Conservation (phyloP, 2,113 vertebrate genomes). For the Corvus cornix region DNA sequence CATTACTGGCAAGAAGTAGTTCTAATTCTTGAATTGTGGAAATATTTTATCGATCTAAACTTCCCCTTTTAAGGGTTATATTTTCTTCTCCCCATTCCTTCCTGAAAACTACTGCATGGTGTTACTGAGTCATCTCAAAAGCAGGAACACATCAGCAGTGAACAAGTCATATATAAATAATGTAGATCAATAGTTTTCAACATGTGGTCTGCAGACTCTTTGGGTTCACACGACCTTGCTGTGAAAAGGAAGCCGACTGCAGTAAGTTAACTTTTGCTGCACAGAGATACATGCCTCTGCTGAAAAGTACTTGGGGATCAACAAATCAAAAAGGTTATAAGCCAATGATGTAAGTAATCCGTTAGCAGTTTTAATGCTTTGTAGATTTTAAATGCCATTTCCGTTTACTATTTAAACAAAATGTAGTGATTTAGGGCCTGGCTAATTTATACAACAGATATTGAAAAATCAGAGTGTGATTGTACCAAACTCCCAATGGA, state of each 20-base stretch:
- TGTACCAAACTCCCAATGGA: not conserved
- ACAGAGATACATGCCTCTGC: not conserved
- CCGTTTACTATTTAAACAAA: not conserved
- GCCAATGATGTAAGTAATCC: not conserved
- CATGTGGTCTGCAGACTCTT: slow-evolving; percentile 43
- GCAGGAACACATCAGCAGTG: slow-evolving; percentile 29
- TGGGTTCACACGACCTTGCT: slow-evolving; percentile 11
- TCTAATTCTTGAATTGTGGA: not conserved
- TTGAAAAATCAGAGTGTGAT: not conserved
- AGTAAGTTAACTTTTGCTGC: slow-evolving; percentile 40
- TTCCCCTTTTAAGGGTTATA: not conserved
- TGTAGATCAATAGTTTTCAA: slow-evolving; percentile 54
- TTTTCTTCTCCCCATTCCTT: slow-evolving; percentile 2
- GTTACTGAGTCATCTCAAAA: slow-evolving; percentile 48
- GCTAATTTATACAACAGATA: not conserved
- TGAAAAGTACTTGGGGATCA: slow-evolving; percentile 29
- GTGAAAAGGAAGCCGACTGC: slow-evolving; percentile 19
- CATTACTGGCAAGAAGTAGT: not conserved
- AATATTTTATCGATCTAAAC: not conserved
- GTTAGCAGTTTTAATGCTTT: slow-evolving; percentile 18
- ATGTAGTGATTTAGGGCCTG: not conserved
- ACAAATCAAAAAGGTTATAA: slow-evolving; percentile 59
- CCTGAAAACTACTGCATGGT: not conserved
- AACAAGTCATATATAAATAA: slow-evolving; percentile 53
- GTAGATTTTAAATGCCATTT: slow-evolving; percentile 5